phyloP scores from a whole-genome alignment of 2,797 vertebrate genomes.

The Phoxinus dragarum region DNA sequence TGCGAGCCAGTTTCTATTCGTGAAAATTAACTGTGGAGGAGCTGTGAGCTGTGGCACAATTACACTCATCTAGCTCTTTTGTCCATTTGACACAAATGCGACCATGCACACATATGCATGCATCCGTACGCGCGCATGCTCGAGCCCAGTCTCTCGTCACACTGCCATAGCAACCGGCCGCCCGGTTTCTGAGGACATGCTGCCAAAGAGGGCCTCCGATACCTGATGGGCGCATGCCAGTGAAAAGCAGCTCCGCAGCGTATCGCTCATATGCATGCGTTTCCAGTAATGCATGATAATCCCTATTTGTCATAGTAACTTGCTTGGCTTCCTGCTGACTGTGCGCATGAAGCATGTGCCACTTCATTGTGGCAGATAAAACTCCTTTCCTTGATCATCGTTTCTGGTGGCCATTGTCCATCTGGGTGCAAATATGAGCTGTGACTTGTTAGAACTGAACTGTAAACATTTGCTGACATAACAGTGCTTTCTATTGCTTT shows the following conservation, averaged over 20 bases:
- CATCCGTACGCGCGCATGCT: not conserved
- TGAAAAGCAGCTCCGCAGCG: not conserved
- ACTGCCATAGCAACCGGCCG: slow-evolving; percentile 71
- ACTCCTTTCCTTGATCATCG: not conserved
- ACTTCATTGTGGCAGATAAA: not conserved
- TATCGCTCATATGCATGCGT: slow-evolving; percentile 23
- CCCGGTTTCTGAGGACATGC: slow-evolving; percentile 61
- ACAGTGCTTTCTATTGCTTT: not conserved
- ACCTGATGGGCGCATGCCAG: slow-evolving; percentile 64
- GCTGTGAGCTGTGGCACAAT: slow-evolving; percentile 20
- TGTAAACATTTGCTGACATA: not conserved
- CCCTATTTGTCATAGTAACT: slow-evolving; percentile 28
- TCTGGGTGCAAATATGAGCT: not conserved
- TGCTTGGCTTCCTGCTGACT: slow-evolving; percentile 10
- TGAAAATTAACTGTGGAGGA: slow-evolving; percentile 14
- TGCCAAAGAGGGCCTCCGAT: slow-evolving; percentile 57
- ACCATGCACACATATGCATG: not conserved
- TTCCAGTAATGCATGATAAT: slow-evolving; percentile 42
- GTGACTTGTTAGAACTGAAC: not conserved
- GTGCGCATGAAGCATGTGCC: not conserved
- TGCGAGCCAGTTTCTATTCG: slow-evolving; percentile 9
- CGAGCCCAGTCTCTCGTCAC: slow-evolving; percentile 54
- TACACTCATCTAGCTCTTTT: slow-evolving; percentile 54
- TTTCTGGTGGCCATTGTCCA: not conserved
- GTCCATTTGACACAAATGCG: slow-evolving; percentile 3